These are phyloP conservation scores for Sphyrna mokarran DNA, from an alignment of 2,113 vertebrate genomes.

Conservation along the genomic window DNA sequence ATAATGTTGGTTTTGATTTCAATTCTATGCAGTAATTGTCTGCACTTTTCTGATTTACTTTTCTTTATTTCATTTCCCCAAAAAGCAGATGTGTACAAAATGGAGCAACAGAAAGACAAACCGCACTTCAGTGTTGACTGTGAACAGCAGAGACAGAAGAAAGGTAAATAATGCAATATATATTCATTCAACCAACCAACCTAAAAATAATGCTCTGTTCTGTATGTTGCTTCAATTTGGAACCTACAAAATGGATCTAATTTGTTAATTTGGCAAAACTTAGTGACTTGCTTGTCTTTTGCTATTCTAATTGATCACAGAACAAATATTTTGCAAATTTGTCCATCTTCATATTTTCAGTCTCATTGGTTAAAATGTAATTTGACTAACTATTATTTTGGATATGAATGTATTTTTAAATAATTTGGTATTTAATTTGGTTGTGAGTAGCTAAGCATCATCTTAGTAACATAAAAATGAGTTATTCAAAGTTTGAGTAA, in stretches of 20 bases:
- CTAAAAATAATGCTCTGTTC: background rate
- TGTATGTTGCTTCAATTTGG: background rate
- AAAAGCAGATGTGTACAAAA: slow-evolving; percentile 33
- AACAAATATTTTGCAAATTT: background rate
- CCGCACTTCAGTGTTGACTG: background rate
- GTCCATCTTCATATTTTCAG: background rate
- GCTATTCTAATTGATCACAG: background rate
- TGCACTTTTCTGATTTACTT: background rate
- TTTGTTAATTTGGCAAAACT: background rate
- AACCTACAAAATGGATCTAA: background rate
- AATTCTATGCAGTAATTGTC: background rate
- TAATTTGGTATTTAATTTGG: background rate
- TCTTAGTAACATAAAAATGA: background rate
- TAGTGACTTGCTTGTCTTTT: background rate
- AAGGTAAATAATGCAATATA: slow-evolving; percentile 22
- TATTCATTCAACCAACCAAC: background rate
- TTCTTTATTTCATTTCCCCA: background rate
- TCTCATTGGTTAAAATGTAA: background rate
- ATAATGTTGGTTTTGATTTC: background rate
- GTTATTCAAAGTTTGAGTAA: background rate
- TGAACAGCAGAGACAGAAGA: slow-evolving; percentile 20
- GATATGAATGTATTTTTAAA: background rate
- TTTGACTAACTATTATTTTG: background rate
- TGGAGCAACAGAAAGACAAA: slow-evolving; percentile 37
- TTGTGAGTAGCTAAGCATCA: background rate